Evolutionary conservation across 2,888 invertebrate genomes (phyloP), one percentile per base, ranked within the genome.

Genomic region (Brachyptera putata): DNA sequence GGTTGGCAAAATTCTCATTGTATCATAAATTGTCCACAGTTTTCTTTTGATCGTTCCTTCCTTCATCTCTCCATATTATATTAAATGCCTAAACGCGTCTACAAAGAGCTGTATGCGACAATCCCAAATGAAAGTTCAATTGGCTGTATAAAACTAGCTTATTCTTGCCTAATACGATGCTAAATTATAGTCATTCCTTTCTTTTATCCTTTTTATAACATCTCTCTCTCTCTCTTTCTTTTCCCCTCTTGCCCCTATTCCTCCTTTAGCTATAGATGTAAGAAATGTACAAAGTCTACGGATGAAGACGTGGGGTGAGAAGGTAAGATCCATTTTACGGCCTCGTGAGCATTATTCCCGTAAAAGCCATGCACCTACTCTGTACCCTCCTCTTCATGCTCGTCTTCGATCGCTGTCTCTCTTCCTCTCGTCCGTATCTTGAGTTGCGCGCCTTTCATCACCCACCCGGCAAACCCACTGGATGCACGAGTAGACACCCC

Each of bases 41-140:
- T 37, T 37, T 37, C 39, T 3, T 37, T 37, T 37, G 39, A 37
- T n/a, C 14, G 39, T 16, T n/a, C 39, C 13, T n/a, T n/a, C n/a
- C n/a, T n/a, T n/a, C n/a, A n/a, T n/a, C n/a, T n/a, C n/a, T n/a
- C n/a, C n/a, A n/a, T n/a, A n/a, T n/a, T n/a, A n/a, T n/a, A n/a
- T n/a, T n/a, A n/a, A n/a, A n/a, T n/a, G n/a, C n/a, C n/a, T n/a
- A n/a, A n/a, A n/a, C n/a, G n/a, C n/a, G n/a, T n/a, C n/a, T n/a
- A n/a, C n/a, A n/a, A n/a, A n/a, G n/a, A n/a, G n/a, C n/a, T n/a
- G n/a, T n/a, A n/a, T n/a, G 30, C 30, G 5, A 21, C 39, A 50
- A 60, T 43, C 60, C 56, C 36, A 60, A 46, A 60, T 56, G 60
- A 60, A 56, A 60, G 60, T 60, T 56, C 56, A 60, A 60, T 60